Conservation (phyloP, 2,113 vertebrate genomes). For the Sialia sialis region DNA sequence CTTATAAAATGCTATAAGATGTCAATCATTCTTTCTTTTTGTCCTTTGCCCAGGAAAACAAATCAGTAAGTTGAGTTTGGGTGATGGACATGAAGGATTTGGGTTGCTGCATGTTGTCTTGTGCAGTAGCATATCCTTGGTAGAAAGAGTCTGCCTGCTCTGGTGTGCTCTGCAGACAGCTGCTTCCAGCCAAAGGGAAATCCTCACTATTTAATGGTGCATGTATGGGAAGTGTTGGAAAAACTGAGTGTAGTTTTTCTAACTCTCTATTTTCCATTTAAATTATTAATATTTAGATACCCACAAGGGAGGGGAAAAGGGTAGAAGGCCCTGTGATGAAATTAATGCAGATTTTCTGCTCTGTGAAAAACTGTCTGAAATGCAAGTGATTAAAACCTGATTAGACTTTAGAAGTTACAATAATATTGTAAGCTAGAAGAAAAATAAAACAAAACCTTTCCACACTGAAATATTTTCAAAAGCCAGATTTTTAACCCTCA, state of each 20-base stretch:
- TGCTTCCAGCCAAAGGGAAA: constrained; percentile 5
- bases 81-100: background rate
- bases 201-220: accelerated
- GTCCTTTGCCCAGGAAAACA: background rate
- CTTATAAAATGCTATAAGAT: background rate
- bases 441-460: background rate
- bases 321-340: background rate
- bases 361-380: background rate
- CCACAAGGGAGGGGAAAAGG: background rate
- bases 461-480: background rate
- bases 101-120: background rate
- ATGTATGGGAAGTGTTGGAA: background rate
- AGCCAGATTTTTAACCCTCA: background rate
- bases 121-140: background rate
- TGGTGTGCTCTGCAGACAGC: background rate
- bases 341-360: constrained; percentile 39
- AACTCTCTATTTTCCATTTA: background rate
- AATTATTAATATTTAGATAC: constrained; percentile 26
- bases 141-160: background rate
- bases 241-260: background rate
- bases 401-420: background rate
- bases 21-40: background rate
- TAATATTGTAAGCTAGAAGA: background rate
- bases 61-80: background rate
- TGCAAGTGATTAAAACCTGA: background rate